Conservation (phyloP, 2,888 invertebrate species). For the Lagria hirta region DNA sequence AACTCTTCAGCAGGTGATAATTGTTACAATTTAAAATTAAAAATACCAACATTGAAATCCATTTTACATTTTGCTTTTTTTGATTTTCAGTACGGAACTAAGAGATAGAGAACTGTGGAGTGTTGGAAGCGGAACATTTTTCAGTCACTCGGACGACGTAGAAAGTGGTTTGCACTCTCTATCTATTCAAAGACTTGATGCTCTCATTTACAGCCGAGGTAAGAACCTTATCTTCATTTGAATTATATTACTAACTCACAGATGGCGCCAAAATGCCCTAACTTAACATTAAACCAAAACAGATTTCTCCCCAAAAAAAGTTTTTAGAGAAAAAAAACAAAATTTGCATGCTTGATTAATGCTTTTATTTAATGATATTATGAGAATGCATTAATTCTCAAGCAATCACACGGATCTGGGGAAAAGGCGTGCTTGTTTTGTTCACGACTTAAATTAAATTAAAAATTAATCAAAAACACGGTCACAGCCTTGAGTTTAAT, state of each 20-base stretch:
- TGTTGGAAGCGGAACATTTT: conserved; percentile 47
- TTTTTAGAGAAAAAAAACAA: no score
- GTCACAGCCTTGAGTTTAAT: no score
- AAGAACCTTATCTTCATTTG: conserved; percentile 27
- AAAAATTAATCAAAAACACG: no score
- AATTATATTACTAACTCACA: conserved; percentile 7
- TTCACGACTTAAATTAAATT: no score
- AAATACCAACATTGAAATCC: neutral
- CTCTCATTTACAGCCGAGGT: conserved; percentile 46
- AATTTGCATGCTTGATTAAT: no score
- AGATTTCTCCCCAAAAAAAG: no score
- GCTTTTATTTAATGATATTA: no score
- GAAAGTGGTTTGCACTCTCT: conserved; percentile 47
- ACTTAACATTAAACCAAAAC: neutral
- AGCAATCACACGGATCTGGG: no score
- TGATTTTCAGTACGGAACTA: conserved; percentile 39
- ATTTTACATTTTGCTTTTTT: conserved; percentile 2
- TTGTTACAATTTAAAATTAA: no score
- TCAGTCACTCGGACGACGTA: conserved; percentile 47
- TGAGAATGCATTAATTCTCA: no score
- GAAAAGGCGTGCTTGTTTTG: no score
- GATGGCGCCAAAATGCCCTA: conserved; percentile 6
- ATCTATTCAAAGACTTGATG: conserved; percentile 47
- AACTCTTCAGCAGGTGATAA: no score
- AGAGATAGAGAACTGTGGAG: conserved; percentile 47